Evolutionary conservation across 2,888 invertebrate genomes (phyloP).

Genomic region (Odiellus spinosus): DNA sequence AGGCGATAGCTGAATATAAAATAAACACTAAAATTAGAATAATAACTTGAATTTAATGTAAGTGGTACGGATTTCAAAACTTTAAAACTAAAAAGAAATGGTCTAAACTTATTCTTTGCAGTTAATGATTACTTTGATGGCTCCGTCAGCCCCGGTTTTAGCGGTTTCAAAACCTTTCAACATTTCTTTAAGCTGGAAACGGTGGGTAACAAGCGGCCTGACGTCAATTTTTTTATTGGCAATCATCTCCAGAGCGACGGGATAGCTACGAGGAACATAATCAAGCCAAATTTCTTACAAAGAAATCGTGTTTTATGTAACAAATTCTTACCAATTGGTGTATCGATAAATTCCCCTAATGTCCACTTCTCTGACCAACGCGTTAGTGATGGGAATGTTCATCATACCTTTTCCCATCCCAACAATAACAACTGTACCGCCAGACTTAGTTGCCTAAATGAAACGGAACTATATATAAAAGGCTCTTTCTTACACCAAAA

Average conservation of each 20-base stretch:
- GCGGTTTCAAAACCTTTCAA: constrained; percentile 68
- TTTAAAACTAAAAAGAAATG: too few species aligned
- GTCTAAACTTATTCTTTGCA: constrained; percentile 4
- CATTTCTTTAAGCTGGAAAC: constrained; percentile 57
- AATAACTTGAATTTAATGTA: too few species aligned
- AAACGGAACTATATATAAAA: neutral
- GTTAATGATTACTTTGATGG: constrained; percentile 49
- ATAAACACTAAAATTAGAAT: too few species aligned
- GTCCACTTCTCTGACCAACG: constrained; percentile 70
- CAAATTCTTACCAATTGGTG: constrained; percentile 51
- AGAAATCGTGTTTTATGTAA: too few species aligned
- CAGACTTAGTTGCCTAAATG: constrained; percentile 63
- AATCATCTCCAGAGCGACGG: constrained; percentile 58
- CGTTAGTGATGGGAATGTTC: constrained; percentile 62
- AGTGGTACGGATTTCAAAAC: too few species aligned
- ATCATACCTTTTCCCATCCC: constrained; percentile 69
- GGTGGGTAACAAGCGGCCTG: constrained; percentile 67
- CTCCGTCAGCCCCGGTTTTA: constrained; percentile 42
- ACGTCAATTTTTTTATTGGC: constrained; percentile 59
- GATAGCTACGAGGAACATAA: constrained; percentile 47
- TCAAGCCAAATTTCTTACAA: neutral
- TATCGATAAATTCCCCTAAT: constrained; percentile 87
- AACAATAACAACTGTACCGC: constrained; percentile 69
- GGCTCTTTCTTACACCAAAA: neutral
- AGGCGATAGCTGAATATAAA: too few species aligned